Base-by-base conservation (phyloP, 2,113 vertebrate genomes). In the Hepsetus odoe region DNA sequence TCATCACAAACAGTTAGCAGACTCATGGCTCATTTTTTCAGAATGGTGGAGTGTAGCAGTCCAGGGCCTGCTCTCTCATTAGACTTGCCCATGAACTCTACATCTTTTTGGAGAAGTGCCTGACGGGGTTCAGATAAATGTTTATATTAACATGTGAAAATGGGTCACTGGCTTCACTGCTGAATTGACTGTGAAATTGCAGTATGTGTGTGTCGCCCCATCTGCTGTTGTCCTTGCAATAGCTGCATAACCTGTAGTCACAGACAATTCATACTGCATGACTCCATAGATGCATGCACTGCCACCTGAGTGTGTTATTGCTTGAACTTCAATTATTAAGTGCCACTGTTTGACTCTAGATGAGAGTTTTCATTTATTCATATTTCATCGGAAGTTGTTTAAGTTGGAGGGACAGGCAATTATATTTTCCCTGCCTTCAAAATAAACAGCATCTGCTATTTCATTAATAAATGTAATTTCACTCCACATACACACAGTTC, bases 311-410 rank as follows among this genome's bases (percentile, higher is more conserved):
- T 82, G 76, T 74, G 53, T 86, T 81, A 87, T 87, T 87, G 86
- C 82, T 59, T 61, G 30, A 11, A 12, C 33, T 74, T 87, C 77
- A 87, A 88, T 82, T 84, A 86, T 83, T 83, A 74, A 86, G 77
- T 72, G 69, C 76, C 67, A 79, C 72, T 74, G 62, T 82, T 84
- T 81, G 82, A 86, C 81, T 69, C 59, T 66, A 73, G 74, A 86
- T 78, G 38, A 86, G 81, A 76, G 56, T 74, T 83, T 80, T 84
- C 66, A 85, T 88, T 87, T 86, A 87, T 87, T 87, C 72, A 88
- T 83, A 75, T 16, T 74, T 80, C n/a, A n/a, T 85, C 82, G 66
- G 49, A 69, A 74, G 75, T 24, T 72, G 56, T 76, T 80, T 61
- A 11, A 22, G 69, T 77, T 80, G 59, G 85, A 79, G 22, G 59